phyloP scores from a whole-genome alignment of 2,113 vertebrate genomes.

The Leucoraja erinaceus region DNA sequence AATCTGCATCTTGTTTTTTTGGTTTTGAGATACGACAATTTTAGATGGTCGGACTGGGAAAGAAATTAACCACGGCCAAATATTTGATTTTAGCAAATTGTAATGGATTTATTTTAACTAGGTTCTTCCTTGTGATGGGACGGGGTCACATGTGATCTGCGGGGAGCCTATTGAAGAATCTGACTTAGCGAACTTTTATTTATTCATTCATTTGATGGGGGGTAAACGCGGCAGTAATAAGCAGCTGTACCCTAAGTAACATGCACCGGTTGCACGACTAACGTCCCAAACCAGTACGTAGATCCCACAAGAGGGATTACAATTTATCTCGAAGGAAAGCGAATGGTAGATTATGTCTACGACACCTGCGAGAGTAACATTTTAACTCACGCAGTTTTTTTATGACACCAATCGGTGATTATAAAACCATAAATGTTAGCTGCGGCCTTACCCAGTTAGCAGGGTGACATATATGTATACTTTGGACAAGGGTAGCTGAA shows the following conservation, averaged over 20 bases:
- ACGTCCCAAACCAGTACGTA: neutral
- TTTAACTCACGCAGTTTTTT: constrained; percentile 44
- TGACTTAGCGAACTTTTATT: neutral
- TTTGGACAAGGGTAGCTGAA: neutral
- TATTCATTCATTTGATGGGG: neutral
- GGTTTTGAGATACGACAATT: neutral
- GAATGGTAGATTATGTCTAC: constrained; percentile 41
- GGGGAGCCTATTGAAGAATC: neutral
- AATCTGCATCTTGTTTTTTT: neutral
- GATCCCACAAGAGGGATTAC: neutral
- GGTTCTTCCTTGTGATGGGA: neutral
- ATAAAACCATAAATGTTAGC: neutral
- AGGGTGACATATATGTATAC: neutral
- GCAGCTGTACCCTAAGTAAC: constrained; percentile 16
- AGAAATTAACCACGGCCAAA: neutral
- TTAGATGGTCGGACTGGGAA: neutral
- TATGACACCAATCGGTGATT: constrained; percentile 42
- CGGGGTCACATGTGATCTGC: neutral
- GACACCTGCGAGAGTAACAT: constrained; percentile 44
- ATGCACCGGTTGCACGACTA: constrained; percentile 20
- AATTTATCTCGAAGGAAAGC: constrained; percentile 25
- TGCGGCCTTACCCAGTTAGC: constrained; percentile 28
- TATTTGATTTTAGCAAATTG: neutral
- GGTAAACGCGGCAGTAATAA: neutral
- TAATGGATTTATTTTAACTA: constrained; percentile 9